These are phyloP conservation scores for Ia io DNA, from an alignment of 2,113 vertebrate species.

Conservation along the genomic window DNA sequence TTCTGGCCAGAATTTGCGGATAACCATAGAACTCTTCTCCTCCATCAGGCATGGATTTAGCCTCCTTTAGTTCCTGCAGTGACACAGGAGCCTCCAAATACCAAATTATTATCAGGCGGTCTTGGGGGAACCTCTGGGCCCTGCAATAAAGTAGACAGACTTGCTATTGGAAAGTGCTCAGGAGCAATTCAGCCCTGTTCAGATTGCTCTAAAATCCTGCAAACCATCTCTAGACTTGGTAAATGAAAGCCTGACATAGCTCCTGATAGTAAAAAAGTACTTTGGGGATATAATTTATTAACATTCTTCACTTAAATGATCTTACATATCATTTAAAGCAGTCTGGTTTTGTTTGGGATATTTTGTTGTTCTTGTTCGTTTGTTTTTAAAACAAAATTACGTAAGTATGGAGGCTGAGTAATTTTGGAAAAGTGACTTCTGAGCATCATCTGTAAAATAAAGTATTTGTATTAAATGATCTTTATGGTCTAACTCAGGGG, in stretches of 20 bases:
- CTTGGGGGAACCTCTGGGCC: slow-evolving; percentile 80
- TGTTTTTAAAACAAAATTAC: not conserved
- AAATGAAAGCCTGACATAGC: slow-evolving; percentile 24
- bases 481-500: not conserved
- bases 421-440: not conserved
- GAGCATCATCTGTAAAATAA: not conserved
- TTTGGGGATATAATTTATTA: not conserved
- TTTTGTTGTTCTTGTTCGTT: not conserved
- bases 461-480: not conserved
- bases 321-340: not conserved
- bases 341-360: not conserved
- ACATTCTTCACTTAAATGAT: not conserved
- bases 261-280: not conserved
- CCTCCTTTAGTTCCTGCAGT: slow-evolving; percentile 78
- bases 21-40: slow-evolving; percentile 78
- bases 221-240: slow-evolving; percentile 49
- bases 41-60: slow-evolving; percentile 76
- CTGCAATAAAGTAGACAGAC: slow-evolving; percentile 81
- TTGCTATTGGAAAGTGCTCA: slow-evolving; percentile 77
- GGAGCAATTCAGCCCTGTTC: slow-evolving; percentile 71
- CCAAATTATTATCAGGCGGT: slow-evolving; percentile 79
- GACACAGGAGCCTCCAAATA: slow-evolving; percentile 79
- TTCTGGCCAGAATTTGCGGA: slow-evolving; percentile 77
- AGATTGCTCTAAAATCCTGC: slow-evolving; percentile 63
- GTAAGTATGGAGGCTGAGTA: not conserved